Percentiles rank a stretch among this genome's conserved stretches.
phyloP scores from a whole-genome alignment of 2,888 invertebrate genomes.

The Helicoverpa assulta region DNA sequence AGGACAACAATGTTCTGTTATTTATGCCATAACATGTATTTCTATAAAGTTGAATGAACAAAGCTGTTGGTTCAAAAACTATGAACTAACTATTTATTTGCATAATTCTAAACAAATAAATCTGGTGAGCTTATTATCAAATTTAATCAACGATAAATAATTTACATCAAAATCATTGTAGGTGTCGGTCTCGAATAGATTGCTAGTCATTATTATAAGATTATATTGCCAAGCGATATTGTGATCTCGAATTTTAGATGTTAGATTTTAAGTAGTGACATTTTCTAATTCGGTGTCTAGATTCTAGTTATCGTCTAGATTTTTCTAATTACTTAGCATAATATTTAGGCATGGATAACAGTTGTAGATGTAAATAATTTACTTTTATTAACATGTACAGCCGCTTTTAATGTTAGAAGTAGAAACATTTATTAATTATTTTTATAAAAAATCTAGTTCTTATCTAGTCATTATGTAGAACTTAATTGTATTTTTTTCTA shows the following conservation, averaged over 20 bases:
- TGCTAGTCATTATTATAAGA: constrained; percentile 73
- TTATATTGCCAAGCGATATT: constrained; percentile 89
- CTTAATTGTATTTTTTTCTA: constrained; percentile 45
- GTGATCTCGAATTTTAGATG: constrained; percentile 79
- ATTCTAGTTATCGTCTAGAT: constrained; percentile 50
- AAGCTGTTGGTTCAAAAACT: constrained; percentile 27
- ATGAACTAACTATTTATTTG: constrained; percentile 30
- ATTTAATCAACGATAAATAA: constrained; percentile 50
- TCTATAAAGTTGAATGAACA: not conserved
- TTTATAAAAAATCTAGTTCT: constrained; percentile 64
- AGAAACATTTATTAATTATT: constrained; percentile 66
- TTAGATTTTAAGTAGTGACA: constrained; percentile 62
- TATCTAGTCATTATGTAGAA: constrained; percentile 49
- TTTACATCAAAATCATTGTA: constrained; percentile 46
- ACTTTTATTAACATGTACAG: constrained; percentile 61
- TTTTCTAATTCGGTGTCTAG: constrained; percentile 61
- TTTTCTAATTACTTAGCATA: constrained; percentile 50
- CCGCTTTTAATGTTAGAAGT: constrained; percentile 64
- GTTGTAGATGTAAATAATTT: constrained; percentile 61
- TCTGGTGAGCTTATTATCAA: constrained; percentile 60
- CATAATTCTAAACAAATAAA: constrained; percentile 47
- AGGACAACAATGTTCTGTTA: not conserved
- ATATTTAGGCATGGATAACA: constrained; percentile 40
- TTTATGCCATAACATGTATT: not conserved
- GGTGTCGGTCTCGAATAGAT: constrained; percentile 70